phyloP scores from a whole-genome alignment of 2,113 vertebrate species.

The Myotis davidii region DNA sequence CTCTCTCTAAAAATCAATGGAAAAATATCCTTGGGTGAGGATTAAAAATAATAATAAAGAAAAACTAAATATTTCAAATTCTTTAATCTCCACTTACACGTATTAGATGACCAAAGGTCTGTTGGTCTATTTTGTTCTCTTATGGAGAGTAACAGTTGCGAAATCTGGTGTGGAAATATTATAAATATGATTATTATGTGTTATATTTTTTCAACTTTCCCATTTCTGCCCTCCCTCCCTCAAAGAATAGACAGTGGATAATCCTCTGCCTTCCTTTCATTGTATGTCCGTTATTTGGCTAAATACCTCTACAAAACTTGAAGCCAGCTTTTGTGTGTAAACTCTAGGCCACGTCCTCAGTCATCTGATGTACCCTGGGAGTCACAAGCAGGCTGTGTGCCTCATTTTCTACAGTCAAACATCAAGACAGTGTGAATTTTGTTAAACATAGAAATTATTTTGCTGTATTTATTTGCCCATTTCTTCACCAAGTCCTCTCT shows the following conservation, averaged over 20 bases:
- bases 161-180: neutral
- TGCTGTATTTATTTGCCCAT: neutral
- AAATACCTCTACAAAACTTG: neutral
- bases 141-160: neutral
- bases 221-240: neutral
- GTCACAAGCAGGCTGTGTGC: accelerated
- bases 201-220: neutral
- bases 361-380: neutral
- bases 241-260: neutral
- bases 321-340: neutral
- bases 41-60: no score
- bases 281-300: no score
- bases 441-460: neutral
- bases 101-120: neutral
- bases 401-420: neutral
- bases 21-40: no score
- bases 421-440: neutral
- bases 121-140: neutral
- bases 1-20: no score
- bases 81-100: neutral
- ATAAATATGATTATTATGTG: neutral
- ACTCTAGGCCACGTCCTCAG: accelerated
- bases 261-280: neutral
- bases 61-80: neutral
- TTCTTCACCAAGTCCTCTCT: no score